Evolutionary conservation across 2,113 vertebrate species (phyloP).

Genomic region (Bucco capensis): DNA sequence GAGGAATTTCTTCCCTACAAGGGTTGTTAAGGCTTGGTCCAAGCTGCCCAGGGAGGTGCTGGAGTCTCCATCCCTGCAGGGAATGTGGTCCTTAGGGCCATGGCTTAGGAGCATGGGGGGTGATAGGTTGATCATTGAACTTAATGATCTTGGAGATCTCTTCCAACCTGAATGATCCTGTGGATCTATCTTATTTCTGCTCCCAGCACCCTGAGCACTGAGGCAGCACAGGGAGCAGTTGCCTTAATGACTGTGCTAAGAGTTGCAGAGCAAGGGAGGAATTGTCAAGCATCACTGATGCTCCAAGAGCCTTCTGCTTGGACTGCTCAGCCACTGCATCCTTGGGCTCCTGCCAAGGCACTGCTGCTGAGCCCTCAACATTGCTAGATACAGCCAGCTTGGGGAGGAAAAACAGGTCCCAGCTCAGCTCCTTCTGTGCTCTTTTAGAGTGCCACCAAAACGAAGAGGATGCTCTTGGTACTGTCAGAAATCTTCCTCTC

Average conservation of each 20-base stretch:
- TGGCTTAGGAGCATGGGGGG: no score
- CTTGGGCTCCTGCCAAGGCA: no score
- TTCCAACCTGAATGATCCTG: no score
- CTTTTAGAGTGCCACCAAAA: background rate
- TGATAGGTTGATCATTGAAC: no score
- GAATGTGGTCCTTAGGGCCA: no score
- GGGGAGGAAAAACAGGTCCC: background rate
- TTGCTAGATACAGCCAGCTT: background rate
- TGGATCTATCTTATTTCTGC: background rate
- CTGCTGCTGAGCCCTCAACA: background rate
- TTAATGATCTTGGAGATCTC: no score
- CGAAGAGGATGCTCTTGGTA: background rate
- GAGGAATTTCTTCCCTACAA: no score
- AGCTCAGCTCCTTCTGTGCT: background rate
- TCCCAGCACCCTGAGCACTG: background rate
- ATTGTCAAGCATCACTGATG: background rate
- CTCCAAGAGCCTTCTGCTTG: background rate
- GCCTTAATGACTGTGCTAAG: background rate
- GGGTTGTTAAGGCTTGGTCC: no score
- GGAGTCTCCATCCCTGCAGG: no score
- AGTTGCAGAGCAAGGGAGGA: background rate
- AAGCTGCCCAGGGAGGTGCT: no score
- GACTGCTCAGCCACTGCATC: background rate
- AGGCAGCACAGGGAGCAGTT: background rate
- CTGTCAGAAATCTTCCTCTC: constrained; percentile 41